These are phyloP conservation scores for Chelmon rostratus DNA, from an alignment of 2,797 vertebrate species.

Conservation along the genomic window DNA sequence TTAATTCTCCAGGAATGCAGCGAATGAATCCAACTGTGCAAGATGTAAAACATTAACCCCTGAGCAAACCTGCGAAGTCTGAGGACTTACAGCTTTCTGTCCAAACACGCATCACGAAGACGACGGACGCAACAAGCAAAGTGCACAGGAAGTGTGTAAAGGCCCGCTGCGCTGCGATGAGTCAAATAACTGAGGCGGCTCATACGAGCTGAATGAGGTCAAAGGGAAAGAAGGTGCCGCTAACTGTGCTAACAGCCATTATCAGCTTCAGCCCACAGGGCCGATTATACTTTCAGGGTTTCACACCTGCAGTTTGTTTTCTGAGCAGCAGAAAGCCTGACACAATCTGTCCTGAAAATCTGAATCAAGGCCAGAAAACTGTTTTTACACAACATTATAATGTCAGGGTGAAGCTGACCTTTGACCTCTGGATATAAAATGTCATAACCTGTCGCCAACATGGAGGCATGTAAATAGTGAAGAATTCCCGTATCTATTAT, in stretches of 20 bases:
- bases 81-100: neutral
- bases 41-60: conserved; percentile 64
- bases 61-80: conserved; percentile 17
- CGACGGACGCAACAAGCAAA: neutral
- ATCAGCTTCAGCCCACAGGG: neutral
- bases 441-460: too few relatives aligned
- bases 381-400: too few relatives aligned
- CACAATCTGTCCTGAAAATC: too few relatives aligned
- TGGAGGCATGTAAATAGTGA: too few relatives aligned
- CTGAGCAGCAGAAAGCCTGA: neutral
- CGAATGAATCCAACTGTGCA: conserved; percentile 40
- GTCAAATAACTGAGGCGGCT: conserved; percentile 28
- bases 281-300: neutral
- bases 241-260: neutral
- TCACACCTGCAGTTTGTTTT: neutral
- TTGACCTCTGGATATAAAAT: too few relatives aligned
- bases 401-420: too few relatives aligned
- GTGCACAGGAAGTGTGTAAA: conserved; percentile 18
- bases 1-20: conserved; percentile 78
- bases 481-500: too few relatives aligned
- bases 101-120: neutral
- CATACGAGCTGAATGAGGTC: conserved; percentile 14
- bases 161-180: neutral
- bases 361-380: too few relatives aligned
- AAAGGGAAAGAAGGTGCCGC: neutral